Conservation (phyloP, 1,140 invertebrate genomes). For the Hirudo medicinalis region DNA sequence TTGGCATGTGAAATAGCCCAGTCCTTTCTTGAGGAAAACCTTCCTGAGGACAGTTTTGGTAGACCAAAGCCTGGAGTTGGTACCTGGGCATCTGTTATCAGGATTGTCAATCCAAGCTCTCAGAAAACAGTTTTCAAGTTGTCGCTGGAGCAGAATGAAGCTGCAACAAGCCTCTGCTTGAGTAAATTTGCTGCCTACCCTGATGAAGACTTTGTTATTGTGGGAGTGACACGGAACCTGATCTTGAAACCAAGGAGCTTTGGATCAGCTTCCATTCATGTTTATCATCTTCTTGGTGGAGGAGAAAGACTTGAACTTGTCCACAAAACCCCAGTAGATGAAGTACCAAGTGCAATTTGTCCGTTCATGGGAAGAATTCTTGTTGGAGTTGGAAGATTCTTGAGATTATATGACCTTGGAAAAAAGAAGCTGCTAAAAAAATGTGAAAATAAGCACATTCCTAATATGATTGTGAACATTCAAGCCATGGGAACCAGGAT, state of each 20-base stretch:
- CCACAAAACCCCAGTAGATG: slow-evolving; percentile 83
- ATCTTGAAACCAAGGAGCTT: slow-evolving; percentile 71
- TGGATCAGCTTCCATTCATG: slow-evolving; percentile 67
- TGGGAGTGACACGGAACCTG: slow-evolving; percentile 79
- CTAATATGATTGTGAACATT: slow-evolving; percentile 82
- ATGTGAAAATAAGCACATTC: slow-evolving; percentile 98
- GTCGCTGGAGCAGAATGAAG: slow-evolving; percentile 86
- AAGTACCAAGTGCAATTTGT: slow-evolving; percentile 49
- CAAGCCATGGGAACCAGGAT: slow-evolving; percentile 83
- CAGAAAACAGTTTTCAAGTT: slow-evolving; percentile 67
- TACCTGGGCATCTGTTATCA: slow-evolving; percentile 89
- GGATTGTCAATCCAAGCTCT: slow-evolving; percentile 75
- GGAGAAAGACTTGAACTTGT: slow-evolving; percentile 72
- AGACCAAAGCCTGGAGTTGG: slow-evolving; percentile 88
- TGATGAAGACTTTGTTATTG: slow-evolving; percentile 61
- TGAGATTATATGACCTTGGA: slow-evolving; percentile 89
- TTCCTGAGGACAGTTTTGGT: slow-evolving; percentile 87
- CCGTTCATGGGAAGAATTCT: slow-evolving; percentile 74
- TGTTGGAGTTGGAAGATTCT: slow-evolving; percentile 76
- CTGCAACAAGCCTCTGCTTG: slow-evolving; percentile 51
- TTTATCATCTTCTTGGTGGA: slow-evolving; percentile 56
- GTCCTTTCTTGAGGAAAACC: slow-evolving; percentile 82
- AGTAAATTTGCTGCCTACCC: slow-evolving; percentile 54
- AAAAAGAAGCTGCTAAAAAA: slow-evolving; percentile 91
- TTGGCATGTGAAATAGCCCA: slow-evolving; percentile 91